Conservation (phyloP, 2,797 vertebrate genomes). For the Megalops cyprinoides region DNA sequence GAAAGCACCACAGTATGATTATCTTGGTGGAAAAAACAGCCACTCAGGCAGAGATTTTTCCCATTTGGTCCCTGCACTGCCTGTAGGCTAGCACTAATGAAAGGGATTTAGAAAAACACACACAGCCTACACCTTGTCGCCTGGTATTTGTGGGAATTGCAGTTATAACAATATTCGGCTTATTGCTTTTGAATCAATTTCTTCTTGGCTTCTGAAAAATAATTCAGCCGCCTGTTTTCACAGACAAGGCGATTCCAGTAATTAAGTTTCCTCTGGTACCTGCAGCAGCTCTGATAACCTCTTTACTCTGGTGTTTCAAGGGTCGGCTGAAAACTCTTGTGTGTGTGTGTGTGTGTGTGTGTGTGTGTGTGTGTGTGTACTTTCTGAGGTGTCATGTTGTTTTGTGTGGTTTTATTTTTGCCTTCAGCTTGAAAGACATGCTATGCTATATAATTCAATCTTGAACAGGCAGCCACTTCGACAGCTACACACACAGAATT, state of each 20-base stretch:
- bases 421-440: background rate
- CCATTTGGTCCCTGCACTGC: background rate
- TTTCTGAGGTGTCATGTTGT: background rate
- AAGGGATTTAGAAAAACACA: slow-evolving; percentile 15
- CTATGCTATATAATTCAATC: slow-evolving; percentile 21
- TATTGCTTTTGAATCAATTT: slow-evolving; percentile 23
- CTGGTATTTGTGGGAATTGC: background rate
- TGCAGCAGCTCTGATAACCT: slow-evolving; percentile 2
- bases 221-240: background rate
- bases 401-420: slow-evolving; percentile 20
- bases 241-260: slow-evolving; percentile 20
- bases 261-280: slow-evolving; percentile 32
- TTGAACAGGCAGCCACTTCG: slow-evolving; percentile 2
- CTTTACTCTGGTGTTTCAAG: background rate
- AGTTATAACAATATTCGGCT: slow-evolving; percentile 29
- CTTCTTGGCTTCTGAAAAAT: slow-evolving; percentile 8
- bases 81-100: background rate
- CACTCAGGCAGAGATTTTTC: background rate
- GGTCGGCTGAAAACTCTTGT: background rate
- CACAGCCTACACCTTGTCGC: background rate
- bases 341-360: background rate
- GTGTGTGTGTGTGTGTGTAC: background rate
- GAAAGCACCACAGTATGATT: background rate
- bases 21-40: background rate
- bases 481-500: background rate